Base-by-base conservation (phyloP, 2,113 vertebrate species). In the Erythrolamprus reginae region DNA sequence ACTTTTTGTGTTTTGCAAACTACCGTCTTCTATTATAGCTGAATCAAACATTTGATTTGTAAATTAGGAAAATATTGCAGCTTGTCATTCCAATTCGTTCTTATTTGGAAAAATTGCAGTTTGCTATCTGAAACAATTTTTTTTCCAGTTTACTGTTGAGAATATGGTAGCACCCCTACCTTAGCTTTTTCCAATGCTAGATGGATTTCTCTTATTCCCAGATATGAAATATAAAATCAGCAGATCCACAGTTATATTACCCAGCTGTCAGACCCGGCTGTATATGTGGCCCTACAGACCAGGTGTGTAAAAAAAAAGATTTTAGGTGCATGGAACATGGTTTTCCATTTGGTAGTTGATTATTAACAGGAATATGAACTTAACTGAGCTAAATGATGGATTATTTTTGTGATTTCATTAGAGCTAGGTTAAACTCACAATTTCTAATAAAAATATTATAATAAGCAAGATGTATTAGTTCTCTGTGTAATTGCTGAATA, bases 271-370 rank as follows among this genome's bases (percentile, higher is more conserved):
- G 61, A 33, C 28, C 38, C 8, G 42, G 10, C 42, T 56, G 23
- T 53, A 56, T 24, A 38, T 82, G 33, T 87, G 55, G 42, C 19
- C 56, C 24, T 47, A 15, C 5, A 15, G 86, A 21, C 38, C 42
- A 70, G n/a, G 48, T 23, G 17, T 45, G 24, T 42, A 19, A 56
- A 55, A 48, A 55, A 48, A 12, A 21, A 56, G 38, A 50, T 33
- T 38, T 42, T 42, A n/a, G 77, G 70, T 94, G 90, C 95, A 89
- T 82, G 93, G 94, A 94, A 94, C 52, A 87, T 87, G 50, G 90
- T 82, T 91, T 91, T 94, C 95, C 96, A 94, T 93, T 95, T 96
- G 93, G 92, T 42, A 85, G 84, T 85, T 96, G 93, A 96, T 95
- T 95, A 96, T 95, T 95, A 96, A 92, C 10, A 33, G 83, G 51